Base-by-base conservation (phyloP, 2,113 vertebrate genomes). In the Phocoena phocoena region DNA sequence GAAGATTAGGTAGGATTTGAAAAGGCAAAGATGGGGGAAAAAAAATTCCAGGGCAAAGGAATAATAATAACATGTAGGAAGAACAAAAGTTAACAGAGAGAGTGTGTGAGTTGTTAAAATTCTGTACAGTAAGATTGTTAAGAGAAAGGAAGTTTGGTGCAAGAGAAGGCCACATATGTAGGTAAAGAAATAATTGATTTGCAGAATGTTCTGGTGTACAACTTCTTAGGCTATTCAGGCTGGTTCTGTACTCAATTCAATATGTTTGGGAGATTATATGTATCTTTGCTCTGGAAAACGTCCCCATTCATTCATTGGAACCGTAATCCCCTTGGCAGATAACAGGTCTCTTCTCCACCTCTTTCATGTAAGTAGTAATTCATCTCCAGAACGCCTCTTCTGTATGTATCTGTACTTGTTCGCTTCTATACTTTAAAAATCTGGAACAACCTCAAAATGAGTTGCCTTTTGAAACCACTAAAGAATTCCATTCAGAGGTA, bases 401-500 rank as follows among this genome's bases (percentile, higher is more conserved):
- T 79, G 20, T 55, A 38, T 44, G 6, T 62, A 33, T 36, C 6
- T 65, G 15, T 8, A 83, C 28, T 50, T 77, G 41, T 84, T 96
- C 38, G 87, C 33, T 6, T 96, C 53, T 31, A 15, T 20, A 12
- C 94, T 60, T 87, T 93, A 13, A 21, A 41, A 73, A 58, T 71
- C 41, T 50, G 60, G 20, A 92, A 95, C 73, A 95, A 68, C 36
- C 53, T 89, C 58, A 83, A 36, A 12, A 47, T 95, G 33, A 96
- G 95, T 96, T 97, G 73, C 14, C 60, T 76, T 82, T 97, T 62
- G 0, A 96, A 97, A 90, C 20, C n/a, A 88, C 58, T 70, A 86
- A 92, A 13, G 4, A 81, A n/a, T 80, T n/a, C 10, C 76, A 93
- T 76, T 82, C 58, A 97, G 88, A 98, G 12, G n/a, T 83, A 96